Evolutionary conservation across 1,140 invertebrate species (phyloP).

Genomic region (Antheraea pernyi): DNA sequence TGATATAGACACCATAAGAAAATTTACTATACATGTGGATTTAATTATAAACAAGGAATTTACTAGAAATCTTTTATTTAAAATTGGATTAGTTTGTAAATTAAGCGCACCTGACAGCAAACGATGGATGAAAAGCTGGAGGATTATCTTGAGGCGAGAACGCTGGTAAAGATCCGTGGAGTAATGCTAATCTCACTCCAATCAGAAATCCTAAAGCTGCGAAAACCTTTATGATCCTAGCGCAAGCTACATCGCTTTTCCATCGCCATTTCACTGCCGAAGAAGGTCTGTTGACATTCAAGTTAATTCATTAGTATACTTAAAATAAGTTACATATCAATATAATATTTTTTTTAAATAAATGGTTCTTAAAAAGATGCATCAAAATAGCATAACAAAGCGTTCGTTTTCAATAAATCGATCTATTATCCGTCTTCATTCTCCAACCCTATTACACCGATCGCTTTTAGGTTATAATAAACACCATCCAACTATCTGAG

Average conservation of each 20-base stretch:
- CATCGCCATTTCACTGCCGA: constrained; percentile 49
- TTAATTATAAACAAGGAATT: too few relatives aligned
- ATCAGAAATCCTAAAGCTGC: constrained; percentile 73
- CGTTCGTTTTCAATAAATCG: too few relatives aligned
- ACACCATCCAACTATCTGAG: too few relatives aligned
- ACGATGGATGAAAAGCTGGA: constrained; percentile 87
- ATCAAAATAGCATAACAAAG: too few relatives aligned
- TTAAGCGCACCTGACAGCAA: constrained; percentile 82
- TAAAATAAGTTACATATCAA: too few relatives aligned
- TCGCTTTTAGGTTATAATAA: too few relatives aligned
- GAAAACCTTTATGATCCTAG: constrained; percentile 63
- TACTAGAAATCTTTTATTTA: neutral
- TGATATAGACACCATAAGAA: too few relatives aligned
- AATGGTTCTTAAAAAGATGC: too few relatives aligned
- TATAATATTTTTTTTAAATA: too few relatives aligned
- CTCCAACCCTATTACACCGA: too few relatives aligned
- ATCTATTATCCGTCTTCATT: too few relatives aligned
- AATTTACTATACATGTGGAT: too few relatives aligned
- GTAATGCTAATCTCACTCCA: constrained; percentile 83
- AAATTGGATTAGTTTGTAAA: neutral
- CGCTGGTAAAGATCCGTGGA: constrained; percentile 88
- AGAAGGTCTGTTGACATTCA: constrained; percentile 33
- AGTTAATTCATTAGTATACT: neutral
- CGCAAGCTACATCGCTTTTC: constrained; percentile 46
- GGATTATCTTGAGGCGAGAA: constrained; percentile 93